phyloP scores from a whole-genome alignment of 2,113 vertebrate species.

The Mustelus asterias region DNA sequence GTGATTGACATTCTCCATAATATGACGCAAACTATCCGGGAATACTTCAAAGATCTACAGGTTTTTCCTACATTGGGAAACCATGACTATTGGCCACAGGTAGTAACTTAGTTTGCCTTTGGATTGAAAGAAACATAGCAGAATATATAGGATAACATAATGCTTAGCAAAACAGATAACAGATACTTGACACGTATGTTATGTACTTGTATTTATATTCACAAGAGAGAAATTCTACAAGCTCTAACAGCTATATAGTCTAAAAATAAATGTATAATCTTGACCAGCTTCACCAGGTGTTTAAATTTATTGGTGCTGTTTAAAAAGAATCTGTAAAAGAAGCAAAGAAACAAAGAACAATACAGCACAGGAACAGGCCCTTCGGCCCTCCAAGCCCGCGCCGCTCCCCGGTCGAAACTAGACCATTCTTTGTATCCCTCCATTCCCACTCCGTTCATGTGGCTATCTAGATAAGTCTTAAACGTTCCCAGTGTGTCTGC shows the following conservation, averaged over 20 bases:
- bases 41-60: conserved; percentile 71
- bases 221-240: not conserved
- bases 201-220: not conserved
- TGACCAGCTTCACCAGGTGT: not conserved
- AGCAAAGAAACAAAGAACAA: too few species aligned
- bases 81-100: conserved; percentile 98
- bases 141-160: not conserved
- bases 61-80: conserved; percentile 89
- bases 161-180: not conserved
- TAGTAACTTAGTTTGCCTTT: conserved; percentile 44
- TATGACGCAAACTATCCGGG: conserved; percentile 71
- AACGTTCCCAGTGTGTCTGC: too few species aligned
- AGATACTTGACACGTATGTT: not conserved
- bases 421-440: too few species aligned
- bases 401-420: too few species aligned
- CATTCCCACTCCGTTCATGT: too few species aligned
- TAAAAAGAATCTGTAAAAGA: not conserved
- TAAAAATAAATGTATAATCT: not conserved
- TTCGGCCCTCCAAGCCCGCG: too few species aligned
- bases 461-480: too few species aligned
- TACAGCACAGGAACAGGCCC: too few species aligned
- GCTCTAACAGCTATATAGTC: too few species aligned
- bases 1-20: conserved; percentile 83
- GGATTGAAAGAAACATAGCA: not conserved
- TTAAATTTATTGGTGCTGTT: not conserved